These are phyloP conservation scores for Polypedilum vanderplanki DNA, from an alignment of 1,140 invertebrate species.

Conservation along the genomic window DNA sequence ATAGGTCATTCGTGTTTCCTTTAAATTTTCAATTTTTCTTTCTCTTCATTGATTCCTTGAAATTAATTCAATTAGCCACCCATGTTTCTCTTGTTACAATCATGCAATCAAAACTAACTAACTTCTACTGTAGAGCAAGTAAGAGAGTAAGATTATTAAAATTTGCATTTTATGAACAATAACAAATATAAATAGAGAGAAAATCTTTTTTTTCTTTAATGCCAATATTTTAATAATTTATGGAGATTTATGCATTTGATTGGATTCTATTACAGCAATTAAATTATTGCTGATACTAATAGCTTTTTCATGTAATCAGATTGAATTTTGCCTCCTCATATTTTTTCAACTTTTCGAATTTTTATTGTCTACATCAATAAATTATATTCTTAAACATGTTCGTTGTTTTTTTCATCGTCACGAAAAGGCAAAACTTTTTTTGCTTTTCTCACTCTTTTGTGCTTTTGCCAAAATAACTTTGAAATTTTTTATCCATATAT, in stretches of 20 bases:
- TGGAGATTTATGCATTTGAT: neutral
- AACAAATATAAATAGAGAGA: neutral
- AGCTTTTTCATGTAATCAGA: slow-evolving; percentile 18
- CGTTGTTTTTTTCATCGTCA: neutral
- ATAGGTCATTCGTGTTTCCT: too few relatives aligned
- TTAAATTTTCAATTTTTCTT: too few relatives aligned
- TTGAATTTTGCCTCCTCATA: neutral
- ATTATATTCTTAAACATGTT: neutral
- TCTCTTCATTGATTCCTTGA: too few relatives aligned
- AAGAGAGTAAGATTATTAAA: neutral
- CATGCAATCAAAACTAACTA: too few relatives aligned
- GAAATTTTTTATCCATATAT: neutral
- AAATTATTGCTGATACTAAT: slow-evolving; percentile 19
- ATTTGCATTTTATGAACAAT: neutral
- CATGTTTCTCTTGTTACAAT: too few relatives aligned
- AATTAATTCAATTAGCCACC: too few relatives aligned
- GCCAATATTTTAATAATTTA: neutral
- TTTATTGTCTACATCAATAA: too few relatives aligned
- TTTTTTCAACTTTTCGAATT: neutral
- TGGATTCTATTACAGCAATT: neutral
- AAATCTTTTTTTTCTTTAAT: neutral
- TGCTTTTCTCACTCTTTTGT: neutral
- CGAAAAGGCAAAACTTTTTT: neutral
- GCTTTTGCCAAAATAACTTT: neutral
- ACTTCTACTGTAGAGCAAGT: too few relatives aligned